A percentile compares a stretch with the other conserved stretches of the same genome.
Conservation (phyloP, 2,797 vertebrate species). For the Amblyopsis hoosieri region DNA sequence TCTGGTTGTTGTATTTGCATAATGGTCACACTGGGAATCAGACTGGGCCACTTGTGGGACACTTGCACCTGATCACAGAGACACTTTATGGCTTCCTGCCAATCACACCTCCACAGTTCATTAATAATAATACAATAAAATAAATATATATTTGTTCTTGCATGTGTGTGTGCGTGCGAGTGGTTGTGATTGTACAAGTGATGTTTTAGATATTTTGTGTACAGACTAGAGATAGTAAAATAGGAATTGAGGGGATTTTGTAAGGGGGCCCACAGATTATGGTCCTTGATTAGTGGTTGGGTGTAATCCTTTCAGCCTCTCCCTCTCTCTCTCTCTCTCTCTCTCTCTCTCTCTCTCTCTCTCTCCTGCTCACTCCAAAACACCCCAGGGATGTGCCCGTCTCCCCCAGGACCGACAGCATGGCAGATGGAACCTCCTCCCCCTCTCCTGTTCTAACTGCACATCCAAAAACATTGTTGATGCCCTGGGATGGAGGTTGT, state of each 20-base stretch:
- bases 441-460: constrained; percentile 54
- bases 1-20: constrained; percentile 71
- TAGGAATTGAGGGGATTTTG: constrained; percentile 70
- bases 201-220: constrained; percentile 29
- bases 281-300: constrained; percentile 83
- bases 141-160: constrained; percentile 50
- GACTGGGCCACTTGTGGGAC: constrained; percentile 81
- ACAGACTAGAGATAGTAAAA: constrained; percentile 49
- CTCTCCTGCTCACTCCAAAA: constrained; percentile 66
- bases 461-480: constrained; percentile 78
- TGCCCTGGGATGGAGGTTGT: constrained; percentile 77
- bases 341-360: constrained; percentile 72
- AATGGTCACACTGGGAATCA: constrained; percentile 80
- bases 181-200: constrained; percentile 46
- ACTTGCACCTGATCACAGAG: constrained; percentile 82
- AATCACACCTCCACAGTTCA: constrained; percentile 66
- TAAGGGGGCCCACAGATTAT: constrained; percentile 79
- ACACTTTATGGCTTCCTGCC: constrained; percentile 68
- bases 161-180: constrained; percentile 45
- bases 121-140: constrained; percentile 56
- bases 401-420: constrained; percentile 78
- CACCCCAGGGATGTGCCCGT: constrained; percentile 80
- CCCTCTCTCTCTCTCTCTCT: constrained; percentile 57
- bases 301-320: constrained; percentile 84
- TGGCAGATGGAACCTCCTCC: constrained; percentile 82